Evolutionary conservation across 2,113 vertebrate genomes (phyloP).

Genomic region (Thamnophis sirtalis): DNA sequence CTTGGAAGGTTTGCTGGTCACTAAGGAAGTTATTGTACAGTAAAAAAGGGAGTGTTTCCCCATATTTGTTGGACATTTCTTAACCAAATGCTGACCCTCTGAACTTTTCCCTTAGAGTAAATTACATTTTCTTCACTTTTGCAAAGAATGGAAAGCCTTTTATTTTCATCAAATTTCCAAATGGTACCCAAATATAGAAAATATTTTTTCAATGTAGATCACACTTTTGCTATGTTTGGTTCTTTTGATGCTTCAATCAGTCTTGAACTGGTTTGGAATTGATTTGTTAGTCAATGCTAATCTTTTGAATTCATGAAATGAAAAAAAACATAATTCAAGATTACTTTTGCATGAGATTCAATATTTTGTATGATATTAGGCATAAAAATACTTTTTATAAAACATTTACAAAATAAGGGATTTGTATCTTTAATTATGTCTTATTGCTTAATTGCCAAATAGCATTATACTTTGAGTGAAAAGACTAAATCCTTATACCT

Average conservation of each 20-base stretch:
- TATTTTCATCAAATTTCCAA: background rate
- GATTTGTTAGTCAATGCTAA: background rate
- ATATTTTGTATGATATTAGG: background rate
- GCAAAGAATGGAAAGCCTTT: background rate
- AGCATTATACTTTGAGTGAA: slow-evolving; percentile 37
- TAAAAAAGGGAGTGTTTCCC: background rate
- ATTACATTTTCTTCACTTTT: background rate
- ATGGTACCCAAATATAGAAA: background rate
- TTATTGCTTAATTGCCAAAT: slow-evolving; percentile 30
- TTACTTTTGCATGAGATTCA: background rate
- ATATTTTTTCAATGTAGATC: background rate
- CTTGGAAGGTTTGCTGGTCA: background rate
- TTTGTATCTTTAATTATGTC: slow-evolving; percentile 52
- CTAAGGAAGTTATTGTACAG: background rate
- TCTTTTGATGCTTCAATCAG: background rate
- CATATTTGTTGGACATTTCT: background rate
- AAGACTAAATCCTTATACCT: slow-evolving; percentile 27
- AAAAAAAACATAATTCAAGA: background rate
- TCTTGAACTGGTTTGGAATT: background rate
- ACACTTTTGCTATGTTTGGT: background rate
- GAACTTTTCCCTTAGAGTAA: background rate
- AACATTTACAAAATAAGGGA: slow-evolving; percentile 45
- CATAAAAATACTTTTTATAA: slow-evolving; percentile 24
- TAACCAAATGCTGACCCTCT: background rate
- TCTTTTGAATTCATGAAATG: background rate